These are phyloP conservation scores for Volucella inflata DNA, from an alignment of 2,888 invertebrate genomes.

Conservation along the genomic window DNA sequence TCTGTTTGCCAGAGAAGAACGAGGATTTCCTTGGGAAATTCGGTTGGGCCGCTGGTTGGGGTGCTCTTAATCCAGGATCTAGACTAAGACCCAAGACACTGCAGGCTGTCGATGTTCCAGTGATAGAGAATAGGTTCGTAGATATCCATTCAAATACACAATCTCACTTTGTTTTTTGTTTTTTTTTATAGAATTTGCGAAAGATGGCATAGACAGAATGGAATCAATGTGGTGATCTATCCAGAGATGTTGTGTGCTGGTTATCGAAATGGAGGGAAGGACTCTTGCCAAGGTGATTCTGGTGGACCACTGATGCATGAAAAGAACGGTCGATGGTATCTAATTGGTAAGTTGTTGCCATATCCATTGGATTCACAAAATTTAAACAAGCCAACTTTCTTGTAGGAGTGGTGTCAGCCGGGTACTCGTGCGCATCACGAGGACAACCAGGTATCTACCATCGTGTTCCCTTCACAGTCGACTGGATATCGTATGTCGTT, in stretches of 20 bases:
- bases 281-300: constrained; percentile 87
- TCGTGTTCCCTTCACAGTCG: constrained; percentile 95
- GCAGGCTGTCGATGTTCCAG: constrained; percentile 96
- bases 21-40: constrained; percentile 95
- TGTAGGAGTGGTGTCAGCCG: constrained; percentile 93
- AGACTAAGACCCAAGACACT: constrained; percentile 93
- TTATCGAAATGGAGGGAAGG: constrained; percentile 91
- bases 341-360: constrained; percentile 85
- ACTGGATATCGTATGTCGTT: constrained; percentile 92
- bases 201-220: constrained; percentile 87
- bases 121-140: constrained; percentile 91
- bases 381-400: constrained; percentile 72
- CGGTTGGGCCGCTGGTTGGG: constrained; percentile 97
- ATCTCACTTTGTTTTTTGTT: constrained; percentile 5
- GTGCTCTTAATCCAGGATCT: constrained; percentile 93
- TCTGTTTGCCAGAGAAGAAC: constrained; percentile 95
- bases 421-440: constrained; percentile 96
- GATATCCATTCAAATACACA: background rate
- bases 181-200: constrained; percentile 85
- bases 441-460: constrained; percentile 98
- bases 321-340: constrained; percentile 93
- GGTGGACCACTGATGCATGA: constrained; percentile 96
- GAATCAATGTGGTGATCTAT: constrained; percentile 89
- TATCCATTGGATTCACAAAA: background rate
- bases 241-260: constrained; percentile 98